These are phyloP conservation scores for Brachyopa scutellaris DNA, from an alignment of 2,888 invertebrate genomes.

Conservation along the genomic window DNA sequence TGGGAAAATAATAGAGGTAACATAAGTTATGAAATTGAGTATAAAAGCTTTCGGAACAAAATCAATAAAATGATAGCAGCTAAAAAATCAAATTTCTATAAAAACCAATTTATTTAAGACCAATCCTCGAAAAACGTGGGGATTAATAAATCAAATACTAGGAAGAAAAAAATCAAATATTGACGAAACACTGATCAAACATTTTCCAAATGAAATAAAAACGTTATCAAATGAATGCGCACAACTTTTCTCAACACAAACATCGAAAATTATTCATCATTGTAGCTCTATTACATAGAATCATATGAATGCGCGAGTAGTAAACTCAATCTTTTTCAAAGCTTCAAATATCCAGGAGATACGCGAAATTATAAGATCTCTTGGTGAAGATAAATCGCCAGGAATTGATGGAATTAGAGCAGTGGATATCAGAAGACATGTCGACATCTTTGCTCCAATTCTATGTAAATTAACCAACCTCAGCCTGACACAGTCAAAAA, in stretches of 20 bases:
- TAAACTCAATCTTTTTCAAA: not conserved
- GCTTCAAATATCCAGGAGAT: too few species aligned
- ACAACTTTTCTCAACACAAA: not conserved
- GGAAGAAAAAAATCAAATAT: not conserved
- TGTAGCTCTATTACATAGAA: not conserved
- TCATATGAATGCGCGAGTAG: not conserved
- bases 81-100: not conserved
- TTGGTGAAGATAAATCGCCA: too few species aligned
- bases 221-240: too few species aligned
- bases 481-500: too few species aligned
- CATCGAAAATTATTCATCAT: too few species aligned
- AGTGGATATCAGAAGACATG: too few species aligned
- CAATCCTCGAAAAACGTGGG: slow-evolving; percentile 7
- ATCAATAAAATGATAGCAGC: slow-evolving; percentile 5
- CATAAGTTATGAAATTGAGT: slow-evolving; percentile 1
- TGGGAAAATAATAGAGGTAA: slow-evolving; percentile 3
- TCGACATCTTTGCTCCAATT: too few species aligned
- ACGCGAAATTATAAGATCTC: too few species aligned
- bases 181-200: not conserved
- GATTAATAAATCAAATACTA: not conserved
- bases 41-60: not conserved
- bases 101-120: not conserved
- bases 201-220: too few species aligned
- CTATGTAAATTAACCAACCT: too few species aligned
- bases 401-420: too few species aligned